Evolutionary conservation across 2,888 invertebrate genomes (phyloP), one percentile per base, ranked within the genome.

Genomic region (Mellilla xanthometata): DNA sequence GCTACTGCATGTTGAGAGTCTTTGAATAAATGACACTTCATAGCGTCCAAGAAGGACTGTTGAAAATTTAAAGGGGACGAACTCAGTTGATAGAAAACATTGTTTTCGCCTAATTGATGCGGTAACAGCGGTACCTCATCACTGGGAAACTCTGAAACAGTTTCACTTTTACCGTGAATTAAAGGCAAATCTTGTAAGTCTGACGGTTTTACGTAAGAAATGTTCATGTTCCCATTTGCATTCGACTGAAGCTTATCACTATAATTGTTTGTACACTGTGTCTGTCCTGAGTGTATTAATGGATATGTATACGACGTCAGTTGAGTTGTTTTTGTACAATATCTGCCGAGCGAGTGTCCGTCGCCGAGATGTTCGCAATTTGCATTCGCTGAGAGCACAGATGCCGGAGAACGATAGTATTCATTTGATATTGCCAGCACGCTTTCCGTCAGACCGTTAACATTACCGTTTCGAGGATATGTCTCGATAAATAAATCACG

Each of bases 401-500:
- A 85, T 85, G 75, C 68, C 69, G 76, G 72, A 65, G 60, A 58
- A 60, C 70, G 86, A 87, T 85, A 81, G 71, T 58, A 69, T 74
- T 76, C 76, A 72, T 79, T 87, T 80, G 76, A 72, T 76, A 87
- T 84, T 81, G 76, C 79, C 64, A 73, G 78, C 87, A 85, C 83
- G 85, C 76, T 65, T 72, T 72, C 62, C 56, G 72, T 56, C 65
- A 70, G 70, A 76, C 86, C 84, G 84, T 86, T 87, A 86, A 66
- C 69, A 66, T 79, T 81, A 81, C 84, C 76, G 81, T 82, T 85
- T 69, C 69, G 79, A 79, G 79, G 77, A 80, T 78, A 78, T 76
- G 79, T 75, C 80, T 82, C 83, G 74, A 79, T 81, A 84, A 76
- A 82, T 80, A 82, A 79, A 82, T 82, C 85, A 81, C 81, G 83